Percentiles rank a stretch among this genome's conserved stretches.
Evolutionary conservation across 2,113 vertebrate species (phyloP).

Genomic region (human (Homo sapiens)): DNA sequence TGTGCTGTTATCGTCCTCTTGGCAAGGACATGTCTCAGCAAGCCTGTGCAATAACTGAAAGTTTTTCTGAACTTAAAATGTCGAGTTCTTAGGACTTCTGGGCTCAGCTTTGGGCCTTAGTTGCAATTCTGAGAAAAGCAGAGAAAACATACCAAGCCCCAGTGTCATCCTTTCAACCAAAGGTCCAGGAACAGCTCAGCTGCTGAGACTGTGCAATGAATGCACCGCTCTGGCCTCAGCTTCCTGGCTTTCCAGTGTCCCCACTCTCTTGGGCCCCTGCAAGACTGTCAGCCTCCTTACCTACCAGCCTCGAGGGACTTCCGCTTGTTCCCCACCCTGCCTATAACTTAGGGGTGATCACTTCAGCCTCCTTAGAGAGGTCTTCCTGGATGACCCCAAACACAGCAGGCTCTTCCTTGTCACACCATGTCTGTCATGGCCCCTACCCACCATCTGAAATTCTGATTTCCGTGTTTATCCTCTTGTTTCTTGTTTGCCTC

Average conservation of each 20-base stretch:
- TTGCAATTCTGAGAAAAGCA: not conserved
- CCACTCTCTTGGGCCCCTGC: not conserved
- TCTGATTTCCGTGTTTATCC: not conserved
- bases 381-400: not conserved
- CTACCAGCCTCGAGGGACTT: not conserved
- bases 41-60: not conserved
- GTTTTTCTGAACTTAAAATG: not conserved
- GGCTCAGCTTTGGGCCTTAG: not conserved
- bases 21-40: not conserved
- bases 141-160: not conserved
- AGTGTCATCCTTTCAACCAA: not conserved
- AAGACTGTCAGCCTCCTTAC: not conserved
- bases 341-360: not conserved
- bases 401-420: not conserved
- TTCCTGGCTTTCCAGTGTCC: not conserved
- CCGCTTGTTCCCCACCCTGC: not conserved
- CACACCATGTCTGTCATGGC: fast-evolving
- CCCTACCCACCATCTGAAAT: not conserved
- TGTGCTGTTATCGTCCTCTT: not conserved
- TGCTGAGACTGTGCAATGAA: not conserved
- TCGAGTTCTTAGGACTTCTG: not conserved
- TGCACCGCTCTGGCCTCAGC: not conserved
- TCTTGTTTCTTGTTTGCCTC: not conserved
- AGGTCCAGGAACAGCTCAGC: not conserved
- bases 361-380: not conserved